Conservation (phyloP, 2,797 vertebrate genomes). For the Basileuterus tristriatus region DNA sequence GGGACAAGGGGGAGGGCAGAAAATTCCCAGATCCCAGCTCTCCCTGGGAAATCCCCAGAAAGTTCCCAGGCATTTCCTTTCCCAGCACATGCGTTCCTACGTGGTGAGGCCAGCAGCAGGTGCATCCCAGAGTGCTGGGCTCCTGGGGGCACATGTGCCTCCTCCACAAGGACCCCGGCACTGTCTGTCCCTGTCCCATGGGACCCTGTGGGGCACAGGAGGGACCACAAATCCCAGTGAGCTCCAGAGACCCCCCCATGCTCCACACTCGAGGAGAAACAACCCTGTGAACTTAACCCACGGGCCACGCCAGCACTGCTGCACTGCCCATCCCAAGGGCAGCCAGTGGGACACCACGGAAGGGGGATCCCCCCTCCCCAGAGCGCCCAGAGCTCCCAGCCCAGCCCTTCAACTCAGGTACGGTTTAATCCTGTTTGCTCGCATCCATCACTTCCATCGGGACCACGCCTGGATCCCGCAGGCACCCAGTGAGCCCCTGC, state of each 20-base stretch:
- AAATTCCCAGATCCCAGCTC: constrained; percentile 11
- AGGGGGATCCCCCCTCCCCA: neutral
- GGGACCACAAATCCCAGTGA: neutral
- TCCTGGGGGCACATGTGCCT: fast-evolving
- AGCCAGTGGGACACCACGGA: neutral
- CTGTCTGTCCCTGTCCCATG: neutral
- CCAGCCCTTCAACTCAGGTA: neutral
- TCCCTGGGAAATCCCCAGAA: constrained; percentile 7
- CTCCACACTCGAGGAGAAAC: neutral
- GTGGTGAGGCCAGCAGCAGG: neutral
- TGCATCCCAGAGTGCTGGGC: fast-evolving
- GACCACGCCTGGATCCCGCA: neutral
- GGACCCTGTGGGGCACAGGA: neutral
- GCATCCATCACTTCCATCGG: fast-evolving
- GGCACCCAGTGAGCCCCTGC: neutral
- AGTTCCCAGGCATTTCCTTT: neutral
- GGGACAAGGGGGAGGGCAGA: neutral
- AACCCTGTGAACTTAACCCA: fast-evolving
- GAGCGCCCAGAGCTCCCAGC: fast-evolving
- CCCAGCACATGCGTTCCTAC: neutral
- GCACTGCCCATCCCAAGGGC: neutral
- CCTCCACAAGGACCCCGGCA: fast-evolving
- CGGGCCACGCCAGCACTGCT: fast-evolving
- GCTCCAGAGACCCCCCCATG: fast-evolving
- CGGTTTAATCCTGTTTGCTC: fast-evolving